A percentile compares a stretch with the other conserved stretches of the same genome.
These are phyloP conservation scores for Plodia interpunctella DNA, from an alignment of 1,140 invertebrate genomes.

Conservation along the genomic window DNA sequence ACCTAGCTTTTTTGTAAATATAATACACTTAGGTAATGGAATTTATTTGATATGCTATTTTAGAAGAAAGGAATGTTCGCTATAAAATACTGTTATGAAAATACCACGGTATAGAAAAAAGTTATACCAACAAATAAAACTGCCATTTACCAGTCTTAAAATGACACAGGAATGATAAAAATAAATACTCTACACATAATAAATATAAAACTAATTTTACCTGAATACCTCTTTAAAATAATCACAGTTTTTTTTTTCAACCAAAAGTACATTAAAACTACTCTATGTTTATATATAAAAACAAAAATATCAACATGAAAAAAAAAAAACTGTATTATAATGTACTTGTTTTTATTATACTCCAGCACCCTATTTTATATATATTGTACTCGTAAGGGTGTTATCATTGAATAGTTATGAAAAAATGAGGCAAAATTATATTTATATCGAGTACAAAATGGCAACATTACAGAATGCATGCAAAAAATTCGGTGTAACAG, in stretches of 20 bases:
- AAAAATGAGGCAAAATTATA: too few species aligned
- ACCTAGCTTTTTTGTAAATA: too few species aligned
- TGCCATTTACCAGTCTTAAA: slow-evolving; percentile 1
- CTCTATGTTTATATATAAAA: neutral
- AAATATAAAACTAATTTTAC: slow-evolving; percentile 3
- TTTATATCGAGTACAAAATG: too few species aligned
- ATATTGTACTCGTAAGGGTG: slow-evolving; percentile 34
- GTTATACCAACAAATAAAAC: neutral
- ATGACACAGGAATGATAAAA: slow-evolving; percentile 8
- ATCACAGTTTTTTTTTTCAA: slow-evolving; percentile 13
- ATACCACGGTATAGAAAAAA: neutral
- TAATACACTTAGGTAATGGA: too few species aligned
- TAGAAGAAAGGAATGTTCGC: slow-evolving; percentile 4
- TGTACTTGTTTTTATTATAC: neutral
- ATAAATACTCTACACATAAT: neutral
- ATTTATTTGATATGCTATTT: neutral
- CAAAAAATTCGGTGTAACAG: too few species aligned
- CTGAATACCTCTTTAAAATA: slow-evolving; percentile 8
- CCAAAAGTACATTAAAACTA: slow-evolving; percentile 5
- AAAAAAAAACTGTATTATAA: neutral
- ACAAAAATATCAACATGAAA: neutral
- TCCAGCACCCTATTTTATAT: slow-evolving; percentile 33
- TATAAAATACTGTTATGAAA: slow-evolving; percentile 7
- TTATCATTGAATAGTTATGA: too few species aligned
- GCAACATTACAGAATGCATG: too few species aligned